Percentiles rank a stretch among this genome's conserved stretches.
These are phyloP conservation scores for Dendrocopos noguchii DNA, from an alignment of 2,113 vertebrate species.

Conservation along the genomic window DNA sequence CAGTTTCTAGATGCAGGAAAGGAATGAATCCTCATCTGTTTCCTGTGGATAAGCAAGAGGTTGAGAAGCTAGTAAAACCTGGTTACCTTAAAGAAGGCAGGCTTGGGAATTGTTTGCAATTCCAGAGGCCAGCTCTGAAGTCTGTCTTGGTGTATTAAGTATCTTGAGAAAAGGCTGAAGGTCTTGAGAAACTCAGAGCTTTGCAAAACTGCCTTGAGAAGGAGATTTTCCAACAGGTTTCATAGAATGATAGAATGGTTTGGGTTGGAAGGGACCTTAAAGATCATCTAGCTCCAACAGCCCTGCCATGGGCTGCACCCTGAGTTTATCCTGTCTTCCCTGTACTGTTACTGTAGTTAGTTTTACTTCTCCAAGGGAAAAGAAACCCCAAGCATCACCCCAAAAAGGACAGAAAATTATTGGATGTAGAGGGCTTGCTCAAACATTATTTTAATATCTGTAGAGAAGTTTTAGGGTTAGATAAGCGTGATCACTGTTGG, in stretches of 20 bases:
- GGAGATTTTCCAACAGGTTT: background rate
- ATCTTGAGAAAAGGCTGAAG: constrained; percentile 8
- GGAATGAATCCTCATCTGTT: constrained; percentile 96
- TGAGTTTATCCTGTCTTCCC: background rate
- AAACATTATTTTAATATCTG: background rate
- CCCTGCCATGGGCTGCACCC: no score
- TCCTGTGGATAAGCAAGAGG: constrained; percentile 97
- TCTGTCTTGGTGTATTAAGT: constrained; percentile 39
- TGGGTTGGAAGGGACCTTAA: no score
- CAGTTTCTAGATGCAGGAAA: constrained; percentile 95
- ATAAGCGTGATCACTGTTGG: background rate
- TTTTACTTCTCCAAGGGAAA: constrained; percentile 15
- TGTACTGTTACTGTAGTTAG: background rate
- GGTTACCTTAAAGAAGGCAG: constrained; percentile 88
- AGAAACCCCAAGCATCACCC: background rate
- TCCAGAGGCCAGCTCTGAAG: constrained; percentile 37
- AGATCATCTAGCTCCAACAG: no score
- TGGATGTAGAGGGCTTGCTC: background rate
- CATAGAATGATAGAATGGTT: no score
- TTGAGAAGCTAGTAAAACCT: constrained; percentile 90
- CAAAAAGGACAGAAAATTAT: background rate
- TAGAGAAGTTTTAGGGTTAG: background rate
- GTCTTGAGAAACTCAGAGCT: background rate
- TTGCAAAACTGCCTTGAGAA: background rate
- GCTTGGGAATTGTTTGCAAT: constrained; percentile 68